Base-by-base conservation (phyloP, 92 coral and sea anemone genomes). In the Ricordea florida region DNA sequence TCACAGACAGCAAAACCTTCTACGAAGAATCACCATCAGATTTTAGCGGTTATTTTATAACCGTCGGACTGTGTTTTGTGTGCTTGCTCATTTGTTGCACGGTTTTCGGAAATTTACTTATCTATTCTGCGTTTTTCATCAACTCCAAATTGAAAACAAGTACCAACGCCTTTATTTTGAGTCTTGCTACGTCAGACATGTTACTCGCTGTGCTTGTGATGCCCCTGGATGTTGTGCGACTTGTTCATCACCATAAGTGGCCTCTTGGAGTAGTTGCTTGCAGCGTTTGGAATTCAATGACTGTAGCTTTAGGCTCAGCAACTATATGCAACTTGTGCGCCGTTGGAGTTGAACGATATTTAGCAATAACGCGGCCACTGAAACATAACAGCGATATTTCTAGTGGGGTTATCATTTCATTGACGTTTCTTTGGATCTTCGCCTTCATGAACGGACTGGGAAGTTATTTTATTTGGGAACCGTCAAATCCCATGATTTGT, bases 231-330 rank as follows among this genome's bases (percentile, higher is more conserved):
- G 56, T 76, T 22, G 85, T 62, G 8, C 67, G 21, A 22, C 42
- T 84, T 40, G 16, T 57, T 0, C 9, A 50, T 34, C 31, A 46
- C 38, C 85, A 79, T 4, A 5, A 17, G 49, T 84, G 89, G 89
- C 56, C 84, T 27, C 50, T 84, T 35, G 89, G 89, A 36, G 57
- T 23, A 51, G 11, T 29, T 0, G 42, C 60, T 0, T 84, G 89
- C 68, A 69, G 53, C 31, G 23, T 69, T 45, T 84, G 84, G 80
- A 81, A 70, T 41, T 72, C 89, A 13, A 17, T 55, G 22, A 76
- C 51, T 41, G 85, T 62, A 11, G 71, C 66, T 18, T 48, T 84
- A 51, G 84, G 89, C 6, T 17, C 79, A 7, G 76, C 75, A 10
- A 60, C 80, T 2, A 47, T 78, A 16, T 69, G 56, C 38, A 49